Evolutionary conservation across 2,113 vertebrate genomes (phyloP), one percentile per base, ranked within the genome.

Genomic region (Campylomormyrus tamandua): DNA sequence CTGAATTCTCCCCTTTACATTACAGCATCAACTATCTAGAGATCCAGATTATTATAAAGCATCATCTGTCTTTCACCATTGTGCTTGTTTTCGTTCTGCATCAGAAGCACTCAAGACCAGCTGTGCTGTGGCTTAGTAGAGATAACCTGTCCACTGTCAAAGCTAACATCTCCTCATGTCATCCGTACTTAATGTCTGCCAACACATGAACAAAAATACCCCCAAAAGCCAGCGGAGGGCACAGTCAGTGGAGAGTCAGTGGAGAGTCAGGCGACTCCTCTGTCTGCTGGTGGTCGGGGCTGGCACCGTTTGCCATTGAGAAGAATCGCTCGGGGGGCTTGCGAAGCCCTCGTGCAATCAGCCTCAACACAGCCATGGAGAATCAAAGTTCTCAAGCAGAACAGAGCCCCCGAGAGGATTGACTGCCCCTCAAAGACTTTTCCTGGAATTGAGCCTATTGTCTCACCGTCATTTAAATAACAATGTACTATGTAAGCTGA

Each of bases 381-480:
- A 92, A 91, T 91, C 91, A 62, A 89, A 91, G 89, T 87, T 92
- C 77, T 89, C 90, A 91, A 91, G 90, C 92, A 91, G 89, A 91
- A 91, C 91, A 86, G 56, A 91, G 85, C 90, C 89, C 85, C 42
- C 17, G 90, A 91, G 91, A 92, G 92, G 93, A 93, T 92, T 93
- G 92, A 90, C 91, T 27, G 62, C 66, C 88, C 90, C 90, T 90
- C 90, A 83, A 87, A 90, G 91, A 87, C 90, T 90, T 90, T 87
- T 83, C 90, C 90, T 66, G 90, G 91, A 92, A 92, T 92, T 92
- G 92, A 91, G 85, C 77, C 83, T 89, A 90, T 93, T 93, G 91
- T 94, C 92, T 93, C 49, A 84, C 85, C 83, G 35, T 70, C 90
- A 93, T 94, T 93, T 92, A 89, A 93, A 94, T 94, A 93, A 93